Percentiles rank a stretch among this genome's conserved stretches.
Evolutionary conservation across 2,113 vertebrate genomes (phyloP).

Genomic region (Rhegmatorhina hoffmannsi): DNA sequence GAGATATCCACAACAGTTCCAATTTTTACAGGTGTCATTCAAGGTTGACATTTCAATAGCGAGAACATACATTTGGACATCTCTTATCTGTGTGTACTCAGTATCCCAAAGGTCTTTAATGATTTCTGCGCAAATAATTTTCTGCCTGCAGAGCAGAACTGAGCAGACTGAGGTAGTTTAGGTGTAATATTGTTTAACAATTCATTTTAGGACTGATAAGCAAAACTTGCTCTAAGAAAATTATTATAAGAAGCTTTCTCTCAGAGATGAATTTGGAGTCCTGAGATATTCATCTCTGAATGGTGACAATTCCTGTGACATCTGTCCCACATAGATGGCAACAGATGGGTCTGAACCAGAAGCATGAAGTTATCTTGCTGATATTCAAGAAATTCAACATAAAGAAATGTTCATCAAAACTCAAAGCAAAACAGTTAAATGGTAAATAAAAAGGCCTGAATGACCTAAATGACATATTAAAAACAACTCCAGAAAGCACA

Average conservation of each 20-base stretch:
- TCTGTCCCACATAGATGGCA: not conserved
- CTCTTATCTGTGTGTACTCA: not conserved
- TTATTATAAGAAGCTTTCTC: accelerated
- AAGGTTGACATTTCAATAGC: not conserved
- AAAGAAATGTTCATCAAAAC: not conserved
- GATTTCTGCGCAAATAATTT: not conserved
- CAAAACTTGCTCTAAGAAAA: not conserved
- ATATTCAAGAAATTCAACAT: not conserved
- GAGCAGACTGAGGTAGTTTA: not conserved
- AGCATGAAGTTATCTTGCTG: not conserved
- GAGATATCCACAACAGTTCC: not conserved
- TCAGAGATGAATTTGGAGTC: not conserved
- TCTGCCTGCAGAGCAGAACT: not conserved
- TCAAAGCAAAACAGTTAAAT: not conserved
- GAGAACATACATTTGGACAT: not conserved
- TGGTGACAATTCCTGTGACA: not conserved
- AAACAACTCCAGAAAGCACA: not conserved
- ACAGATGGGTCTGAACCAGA: not conserved
- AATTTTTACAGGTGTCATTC: not conserved
- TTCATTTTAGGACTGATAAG: not conserved
- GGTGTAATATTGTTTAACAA: not conserved
- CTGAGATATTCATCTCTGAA: not conserved
- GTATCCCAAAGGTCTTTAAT: not conserved
- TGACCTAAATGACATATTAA: not conserved
- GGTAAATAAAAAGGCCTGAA: not conserved